Conservation (phyloP, 2,888 invertebrate species). For the Zeuzera pyrina region DNA sequence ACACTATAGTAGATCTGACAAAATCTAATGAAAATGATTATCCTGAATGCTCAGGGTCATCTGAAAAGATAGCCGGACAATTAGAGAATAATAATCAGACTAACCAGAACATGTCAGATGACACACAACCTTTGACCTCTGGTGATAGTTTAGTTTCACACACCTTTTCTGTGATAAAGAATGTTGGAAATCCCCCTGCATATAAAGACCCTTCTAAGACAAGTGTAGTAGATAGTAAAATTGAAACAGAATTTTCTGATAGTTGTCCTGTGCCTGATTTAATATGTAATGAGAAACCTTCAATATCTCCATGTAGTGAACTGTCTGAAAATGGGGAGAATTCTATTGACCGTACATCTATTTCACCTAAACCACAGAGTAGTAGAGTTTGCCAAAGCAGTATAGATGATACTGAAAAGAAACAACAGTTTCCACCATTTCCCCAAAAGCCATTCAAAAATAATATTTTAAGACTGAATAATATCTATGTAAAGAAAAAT, state of each 20-base stretch:
- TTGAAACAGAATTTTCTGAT: constrained; percentile 55
- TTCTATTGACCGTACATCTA: constrained; percentile 38
- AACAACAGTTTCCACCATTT: constrained; percentile 14
- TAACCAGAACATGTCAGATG: constrained; percentile 34
- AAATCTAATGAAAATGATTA: constrained; percentile 46
- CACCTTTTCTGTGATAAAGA: constrained; percentile 61
- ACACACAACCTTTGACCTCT: constrained; percentile 31
- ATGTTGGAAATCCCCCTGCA: constrained; percentile 47
- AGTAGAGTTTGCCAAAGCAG: constrained; percentile 17
- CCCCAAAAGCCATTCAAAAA: constrained; percentile 31
- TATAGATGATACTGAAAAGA: constrained; percentile 24
- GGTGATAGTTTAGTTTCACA: constrained; percentile 38
- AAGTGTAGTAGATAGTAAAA: constrained; percentile 37
- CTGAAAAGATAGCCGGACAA: constrained; percentile 59
- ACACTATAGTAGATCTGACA: constrained; percentile 61
- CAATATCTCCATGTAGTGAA: constrained; percentile 66
- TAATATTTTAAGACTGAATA: constrained; percentile 48
- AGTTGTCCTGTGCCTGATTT: constrained; percentile 63
- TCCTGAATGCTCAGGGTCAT: constrained; percentile 23
- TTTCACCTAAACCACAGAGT: constrained; percentile 36
- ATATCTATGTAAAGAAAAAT: constrained; percentile 57
- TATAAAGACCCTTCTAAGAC: constrained; percentile 41
- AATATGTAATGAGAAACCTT: constrained; percentile 67
- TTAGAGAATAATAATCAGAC: constrained; percentile 53
- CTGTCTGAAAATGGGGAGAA: constrained; percentile 61